Base-by-base conservation (phyloP, 2,113 vertebrate genomes). In the Bufo gargarizans region DNA sequence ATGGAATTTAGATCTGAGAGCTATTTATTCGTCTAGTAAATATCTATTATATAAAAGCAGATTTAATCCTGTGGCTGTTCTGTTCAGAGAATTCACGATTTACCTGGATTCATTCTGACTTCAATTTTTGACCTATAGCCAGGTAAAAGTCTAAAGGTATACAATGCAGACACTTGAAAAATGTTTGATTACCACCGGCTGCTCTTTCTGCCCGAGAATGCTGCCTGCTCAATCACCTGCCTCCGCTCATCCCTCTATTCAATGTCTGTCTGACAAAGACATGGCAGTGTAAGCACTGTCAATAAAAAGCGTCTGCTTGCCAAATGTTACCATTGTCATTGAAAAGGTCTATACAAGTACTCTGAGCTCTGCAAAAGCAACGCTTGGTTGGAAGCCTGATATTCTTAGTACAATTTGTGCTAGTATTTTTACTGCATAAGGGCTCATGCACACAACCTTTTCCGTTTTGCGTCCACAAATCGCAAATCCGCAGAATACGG, bases 261-360 rank as follows among this genome's bases (percentile, higher is more conserved):
- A 59, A 33, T 81, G 78, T n/a, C 77, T 80, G 77, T 59, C 78
- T 81, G 78, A 81, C 78, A 81, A 61, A 59, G 78, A 81, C 78
- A 81, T 81, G 78, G 78, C 78, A 81, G 11, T 45, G 43, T 56
- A 81, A 59, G 78, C 55, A 45, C 55, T 81, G 78, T 81, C 78
- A 81, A 81, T 81, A 81, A 17, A 81, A 61, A 61, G 56, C n/a
- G 55, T 9, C 78, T 59, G 55, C 55, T 59, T 61, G 78, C 56
- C 78, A 81, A 81, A 81, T 81, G 78, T 59, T 81, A 14, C 78
- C 22, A 59, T 56, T 59, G 22, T 59, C 58, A 59, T 61, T 81
- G 20, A 47, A 43, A 61, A 19, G 22, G 22, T 81, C 7, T 81
- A 81, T 45, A 81, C 20, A 81, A 45, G 33, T 61, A 4, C 22